Conservation (phyloP, 2,888 invertebrate genomes). For the Tipula helvola region DNA sequence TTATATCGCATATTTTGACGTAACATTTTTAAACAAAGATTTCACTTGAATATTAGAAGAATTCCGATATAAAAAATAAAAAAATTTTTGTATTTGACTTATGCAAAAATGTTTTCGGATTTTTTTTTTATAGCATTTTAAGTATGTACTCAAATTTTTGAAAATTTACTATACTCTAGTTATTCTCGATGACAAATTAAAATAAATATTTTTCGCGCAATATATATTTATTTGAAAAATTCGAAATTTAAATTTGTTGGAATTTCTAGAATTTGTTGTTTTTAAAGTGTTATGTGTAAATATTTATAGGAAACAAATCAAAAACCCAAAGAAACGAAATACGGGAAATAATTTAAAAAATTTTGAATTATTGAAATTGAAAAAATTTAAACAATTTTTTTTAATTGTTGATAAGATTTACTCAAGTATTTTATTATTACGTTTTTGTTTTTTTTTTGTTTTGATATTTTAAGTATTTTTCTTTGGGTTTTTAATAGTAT, state of each 20-base stretch:
- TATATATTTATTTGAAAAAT: not conserved
- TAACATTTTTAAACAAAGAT: not conserved
- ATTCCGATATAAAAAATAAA: not conserved
- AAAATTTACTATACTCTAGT: not conserved
- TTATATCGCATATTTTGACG: not conserved
- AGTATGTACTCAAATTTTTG: not conserved
- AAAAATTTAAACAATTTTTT: not conserved
- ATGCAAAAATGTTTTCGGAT: not conserved
- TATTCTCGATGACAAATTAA: not conserved
- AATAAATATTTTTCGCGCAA: not conserved
- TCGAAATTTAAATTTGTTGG: not conserved
- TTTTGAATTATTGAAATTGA: not conserved
- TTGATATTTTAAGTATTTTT: not conserved
- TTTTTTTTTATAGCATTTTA: not conserved
- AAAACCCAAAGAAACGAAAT: not conserved
- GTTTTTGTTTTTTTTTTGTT: not conserved
- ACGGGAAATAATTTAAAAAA: not conserved
- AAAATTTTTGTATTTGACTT: not conserved
- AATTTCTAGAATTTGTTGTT: not conserved
- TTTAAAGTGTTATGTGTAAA: not conserved
- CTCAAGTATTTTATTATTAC: not conserved
- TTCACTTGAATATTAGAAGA: not conserved
- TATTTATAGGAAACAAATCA: not conserved
- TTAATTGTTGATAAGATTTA: not conserved
- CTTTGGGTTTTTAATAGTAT: not conserved